A percentile compares a stretch with the other conserved stretches of the same genome.
phyloP scores from a whole-genome alignment of 92 coral and sea anemone species.

The Bergia sp. region DNA sequence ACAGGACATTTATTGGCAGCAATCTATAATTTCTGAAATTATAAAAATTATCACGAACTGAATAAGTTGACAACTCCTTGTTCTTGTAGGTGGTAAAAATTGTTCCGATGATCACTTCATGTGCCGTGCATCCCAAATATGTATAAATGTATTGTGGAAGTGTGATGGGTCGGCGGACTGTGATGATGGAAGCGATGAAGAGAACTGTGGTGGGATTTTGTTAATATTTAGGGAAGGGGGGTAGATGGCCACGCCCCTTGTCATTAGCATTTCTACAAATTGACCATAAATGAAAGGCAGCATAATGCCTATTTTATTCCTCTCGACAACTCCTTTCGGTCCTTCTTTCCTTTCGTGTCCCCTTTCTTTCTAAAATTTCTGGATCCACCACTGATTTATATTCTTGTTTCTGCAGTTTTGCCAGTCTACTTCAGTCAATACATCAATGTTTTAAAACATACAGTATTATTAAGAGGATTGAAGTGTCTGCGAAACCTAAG shows the following conservation, averaged over 20 bases:
- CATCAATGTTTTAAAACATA: not conserved
- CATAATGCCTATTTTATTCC: too few relatives aligned
- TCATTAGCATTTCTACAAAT: not conserved
- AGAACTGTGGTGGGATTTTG: not conserved
- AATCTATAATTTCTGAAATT: not conserved
- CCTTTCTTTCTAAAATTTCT: not conserved
- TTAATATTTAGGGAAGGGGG: not conserved
- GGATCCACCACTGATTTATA: not conserved
- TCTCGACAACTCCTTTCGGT: too few relatives aligned
- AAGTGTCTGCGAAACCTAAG: not conserved
- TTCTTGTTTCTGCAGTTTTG: too few relatives aligned
- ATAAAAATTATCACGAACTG: not conserved
- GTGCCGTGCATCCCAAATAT: conserved; percentile 1
- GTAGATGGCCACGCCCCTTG: not conserved
- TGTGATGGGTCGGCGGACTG: conserved; percentile 22
- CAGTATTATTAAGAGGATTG: not conserved
- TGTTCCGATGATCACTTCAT: not conserved
- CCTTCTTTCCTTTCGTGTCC: too few relatives aligned
- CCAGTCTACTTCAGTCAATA: not conserved
- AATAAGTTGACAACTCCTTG: not conserved
- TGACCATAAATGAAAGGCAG: too few relatives aligned
- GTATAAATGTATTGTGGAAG: not conserved
- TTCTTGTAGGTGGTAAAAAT: not conserved
- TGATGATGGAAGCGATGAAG: conserved; percentile 25
- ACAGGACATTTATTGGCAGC: too few relatives aligned